Conservation (phyloP, 2,888 invertebrate species). For the Furcula furcula region DNA sequence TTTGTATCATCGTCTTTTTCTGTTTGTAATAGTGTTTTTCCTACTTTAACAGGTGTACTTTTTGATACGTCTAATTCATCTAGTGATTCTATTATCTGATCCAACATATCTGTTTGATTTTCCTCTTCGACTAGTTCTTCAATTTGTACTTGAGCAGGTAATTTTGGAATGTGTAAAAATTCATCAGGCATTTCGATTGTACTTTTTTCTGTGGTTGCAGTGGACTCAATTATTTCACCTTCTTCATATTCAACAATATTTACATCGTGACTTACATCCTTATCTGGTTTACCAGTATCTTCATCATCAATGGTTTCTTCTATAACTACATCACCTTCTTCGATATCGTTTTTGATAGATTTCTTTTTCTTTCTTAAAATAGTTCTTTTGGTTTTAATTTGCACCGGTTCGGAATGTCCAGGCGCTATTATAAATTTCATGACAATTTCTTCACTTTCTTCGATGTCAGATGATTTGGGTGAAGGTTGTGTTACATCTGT, state of each 20-base stretch:
- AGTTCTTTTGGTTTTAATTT: constrained; percentile 81
- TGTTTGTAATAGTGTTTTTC: constrained; percentile 20
- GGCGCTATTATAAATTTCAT: constrained; percentile 80
- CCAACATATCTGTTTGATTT: background rate
- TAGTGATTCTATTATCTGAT: background rate
- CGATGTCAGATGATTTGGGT: constrained; percentile 64
- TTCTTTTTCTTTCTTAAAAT: constrained; percentile 71
- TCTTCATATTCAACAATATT: constrained; percentile 67
- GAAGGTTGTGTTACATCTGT: constrained; percentile 32
- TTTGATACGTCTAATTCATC: background rate
- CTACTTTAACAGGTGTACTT: too few relatives aligned
- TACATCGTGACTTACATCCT: constrained; percentile 42
- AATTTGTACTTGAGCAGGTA: constrained; percentile 48
- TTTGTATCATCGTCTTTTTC: constrained; percentile 20
- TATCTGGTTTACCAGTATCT: constrained; percentile 21
- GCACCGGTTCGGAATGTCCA: constrained; percentile 75
- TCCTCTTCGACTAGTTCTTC: constrained; percentile 55
- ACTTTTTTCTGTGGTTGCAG: constrained; percentile 46
- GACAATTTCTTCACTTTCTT: constrained; percentile 83
- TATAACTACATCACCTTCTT: constrained; percentile 74
- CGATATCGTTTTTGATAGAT: constrained; percentile 22
- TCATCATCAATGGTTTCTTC: constrained; percentile 74
- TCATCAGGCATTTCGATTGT: constrained; percentile 64
- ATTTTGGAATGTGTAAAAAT: constrained; percentile 50
- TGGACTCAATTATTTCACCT: constrained; percentile 33